These are phyloP conservation scores for Diploscapter pachys DNA, from an alignment of 1,140 invertebrate genomes.

Conservation along the genomic window DNA sequence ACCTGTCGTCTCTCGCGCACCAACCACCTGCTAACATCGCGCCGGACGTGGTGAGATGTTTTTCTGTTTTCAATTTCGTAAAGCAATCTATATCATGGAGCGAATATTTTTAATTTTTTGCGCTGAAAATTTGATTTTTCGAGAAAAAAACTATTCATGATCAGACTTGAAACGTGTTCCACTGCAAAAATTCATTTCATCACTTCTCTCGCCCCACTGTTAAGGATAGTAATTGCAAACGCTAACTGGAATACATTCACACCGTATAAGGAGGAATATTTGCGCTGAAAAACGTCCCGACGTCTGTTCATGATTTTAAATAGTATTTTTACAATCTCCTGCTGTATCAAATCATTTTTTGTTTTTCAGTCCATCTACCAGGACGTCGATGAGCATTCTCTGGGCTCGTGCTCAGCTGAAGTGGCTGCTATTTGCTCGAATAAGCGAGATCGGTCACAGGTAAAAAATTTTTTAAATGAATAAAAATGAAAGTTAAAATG, in stretches of 20 bases:
- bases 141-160: background rate
- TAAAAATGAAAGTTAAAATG: background rate
- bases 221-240: no score
- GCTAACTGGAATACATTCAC: no score
- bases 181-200: no score
- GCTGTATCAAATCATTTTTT: background rate
- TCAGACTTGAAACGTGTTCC: background rate
- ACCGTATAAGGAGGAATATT: no score
- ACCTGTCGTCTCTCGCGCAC: slow-evolving; percentile 23
- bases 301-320: background rate
- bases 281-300: no score
- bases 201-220: no score
- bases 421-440: slow-evolving; percentile 56
- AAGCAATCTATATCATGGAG: no score
- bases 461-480: slow-evolving; percentile 8
- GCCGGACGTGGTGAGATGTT: slow-evolving; percentile 13
- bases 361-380: slow-evolving; percentile 24
- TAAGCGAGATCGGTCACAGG: background rate
- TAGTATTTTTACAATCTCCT: background rate
- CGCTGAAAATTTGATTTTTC: background rate
- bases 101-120: background rate
- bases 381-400: slow-evolving; percentile 50
- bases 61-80: no score
- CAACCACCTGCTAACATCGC: slow-evolving; percentile 26
- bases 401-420: slow-evolving; percentile 57